These are phyloP conservation scores for Zophobas morio DNA, from an alignment of 1,140 invertebrate species.

Conservation along the genomic window DNA sequence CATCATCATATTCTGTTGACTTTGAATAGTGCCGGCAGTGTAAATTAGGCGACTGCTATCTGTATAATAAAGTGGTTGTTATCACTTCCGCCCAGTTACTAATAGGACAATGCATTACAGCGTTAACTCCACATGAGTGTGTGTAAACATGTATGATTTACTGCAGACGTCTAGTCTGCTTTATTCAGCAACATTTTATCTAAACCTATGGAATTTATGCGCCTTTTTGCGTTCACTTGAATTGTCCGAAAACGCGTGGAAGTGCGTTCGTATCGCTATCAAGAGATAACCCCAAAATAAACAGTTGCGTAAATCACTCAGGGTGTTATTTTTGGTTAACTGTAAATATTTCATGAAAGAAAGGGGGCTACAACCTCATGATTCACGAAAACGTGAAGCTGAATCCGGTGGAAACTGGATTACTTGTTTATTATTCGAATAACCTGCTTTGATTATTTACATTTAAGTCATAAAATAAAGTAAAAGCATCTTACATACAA, in stretches of 20 bases:
- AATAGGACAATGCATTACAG: constrained; percentile 60
- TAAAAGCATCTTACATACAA: too few relatives aligned
- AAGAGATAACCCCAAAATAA: constrained; percentile 31
- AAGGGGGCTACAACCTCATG: neutral
- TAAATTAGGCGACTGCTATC: constrained; percentile 54
- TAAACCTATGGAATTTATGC: constrained; percentile 30
- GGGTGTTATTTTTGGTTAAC: constrained; percentile 2
- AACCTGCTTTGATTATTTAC: too few relatives aligned
- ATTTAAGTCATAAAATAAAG: too few relatives aligned
- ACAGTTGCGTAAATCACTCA: constrained; percentile 16
- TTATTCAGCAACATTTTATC: constrained; percentile 48
- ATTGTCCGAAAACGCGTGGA: constrained; percentile 27
- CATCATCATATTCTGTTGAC: constrained; percentile 12
- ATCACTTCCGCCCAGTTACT: constrained; percentile 63
- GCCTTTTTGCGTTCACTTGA: constrained; percentile 12
- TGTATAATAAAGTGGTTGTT: constrained; percentile 61
- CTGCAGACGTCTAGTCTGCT: constrained; percentile 21
- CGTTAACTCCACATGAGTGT: constrained; percentile 52
- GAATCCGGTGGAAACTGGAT: too few relatives aligned
- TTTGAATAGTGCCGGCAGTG: constrained; percentile 9
- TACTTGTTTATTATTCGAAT: too few relatives aligned
- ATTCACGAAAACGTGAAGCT: too few relatives aligned
- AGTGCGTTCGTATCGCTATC: constrained; percentile 25
- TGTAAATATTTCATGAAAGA: constrained; percentile 12
- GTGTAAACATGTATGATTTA: constrained; percentile 55